Evolutionary conservation across 2,888 invertebrate genomes (phyloP), one percentile per base, ranked within the genome.

Genomic region (Heliconius ethilla): DNA sequence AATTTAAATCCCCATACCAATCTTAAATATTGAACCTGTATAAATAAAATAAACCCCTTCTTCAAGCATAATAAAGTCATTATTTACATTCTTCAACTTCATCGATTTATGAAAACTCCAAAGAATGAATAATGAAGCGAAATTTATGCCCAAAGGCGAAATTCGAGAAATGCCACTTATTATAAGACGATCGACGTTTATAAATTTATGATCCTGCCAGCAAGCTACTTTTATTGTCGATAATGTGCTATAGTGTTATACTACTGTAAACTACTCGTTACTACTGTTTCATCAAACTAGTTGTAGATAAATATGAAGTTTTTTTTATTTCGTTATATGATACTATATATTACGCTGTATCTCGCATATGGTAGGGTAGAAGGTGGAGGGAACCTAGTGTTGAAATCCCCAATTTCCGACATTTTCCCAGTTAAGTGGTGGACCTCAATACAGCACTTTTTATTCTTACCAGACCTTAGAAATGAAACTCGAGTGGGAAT

Each of bases 81-180:
- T 74, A 74, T 74, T 65, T 74, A 74, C 63, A 74, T 65, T 65
- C 74, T 27, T 74, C 45, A 65, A 74, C 55, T 55, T 59, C 55
- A 25, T 59, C 37, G 59, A 72, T 18, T 72, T 72, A 72, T 72
- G 72, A 72, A 72, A 72, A 72, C n/a, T 72, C 72, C 33, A 33
- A 59, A 59, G 72, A 59, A 72, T 72, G 72, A 72, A 72, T 72
- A 72, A 72, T 72, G 72, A 72, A 72, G 72, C 72, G 33, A 72
- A 72, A 72, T 72, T 72, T 72, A 72, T 72, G 72, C 72, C 72
- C n/a, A 33, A 59, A 59, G 72, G 72, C 72, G 1, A 72, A 72
- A 59, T 72, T 59, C n/a, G 15, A 15, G 59, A 59, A 59, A 69
- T 27, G 25, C 37, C 59, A 59, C 59, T 72, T 59, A 59, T 59